Percentiles rank a stretch among this genome's conserved stretches.
These are phyloP conservation scores for Paramormyrops kingsleyae DNA, from an alignment of 2,113 vertebrate species.

Conservation along the genomic window DNA sequence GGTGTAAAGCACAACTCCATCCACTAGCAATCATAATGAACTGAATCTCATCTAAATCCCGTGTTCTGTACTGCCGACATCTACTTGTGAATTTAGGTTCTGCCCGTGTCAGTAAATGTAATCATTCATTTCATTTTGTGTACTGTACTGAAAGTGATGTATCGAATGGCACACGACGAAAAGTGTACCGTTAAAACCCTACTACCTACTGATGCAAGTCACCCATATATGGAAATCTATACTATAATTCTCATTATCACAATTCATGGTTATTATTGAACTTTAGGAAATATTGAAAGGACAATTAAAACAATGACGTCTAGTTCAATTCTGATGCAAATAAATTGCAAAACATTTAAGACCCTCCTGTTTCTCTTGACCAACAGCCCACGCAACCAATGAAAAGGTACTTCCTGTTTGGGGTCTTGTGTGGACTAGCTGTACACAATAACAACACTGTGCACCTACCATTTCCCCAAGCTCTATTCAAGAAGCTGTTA, in stretches of 20 bases:
- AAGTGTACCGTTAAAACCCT: too few relatives aligned
- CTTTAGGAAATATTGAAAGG: background rate
- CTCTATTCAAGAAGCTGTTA: slow-evolving; percentile 64
- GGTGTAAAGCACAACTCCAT: too few relatives aligned
- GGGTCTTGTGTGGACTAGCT: slow-evolving; percentile 59
- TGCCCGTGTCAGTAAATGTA: too few relatives aligned
- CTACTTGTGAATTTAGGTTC: too few relatives aligned
- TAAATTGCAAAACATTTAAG: background rate
- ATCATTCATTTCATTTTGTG: too few relatives aligned
- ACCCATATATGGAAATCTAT: background rate
- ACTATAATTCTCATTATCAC: background rate
- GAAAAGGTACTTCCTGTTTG: slow-evolving; percentile 64
- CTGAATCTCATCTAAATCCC: too few relatives aligned
- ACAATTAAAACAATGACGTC: background rate
- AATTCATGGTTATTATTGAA: background rate
- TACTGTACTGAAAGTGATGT: too few relatives aligned
- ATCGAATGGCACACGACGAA: too few relatives aligned
- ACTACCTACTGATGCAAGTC: too few relatives aligned
- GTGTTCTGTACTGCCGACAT: too few relatives aligned
- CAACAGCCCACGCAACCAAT: slow-evolving; percentile 40
- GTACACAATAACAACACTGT: slow-evolving; percentile 51
- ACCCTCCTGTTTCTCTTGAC: background rate
- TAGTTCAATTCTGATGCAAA: background rate
- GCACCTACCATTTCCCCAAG: slow-evolving; percentile 53
- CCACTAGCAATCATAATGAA: too few relatives aligned